These are phyloP conservation scores for Lumbricus terrestris DNA, from an alignment of 2,888 invertebrate species.

Conservation along the genomic window DNA sequence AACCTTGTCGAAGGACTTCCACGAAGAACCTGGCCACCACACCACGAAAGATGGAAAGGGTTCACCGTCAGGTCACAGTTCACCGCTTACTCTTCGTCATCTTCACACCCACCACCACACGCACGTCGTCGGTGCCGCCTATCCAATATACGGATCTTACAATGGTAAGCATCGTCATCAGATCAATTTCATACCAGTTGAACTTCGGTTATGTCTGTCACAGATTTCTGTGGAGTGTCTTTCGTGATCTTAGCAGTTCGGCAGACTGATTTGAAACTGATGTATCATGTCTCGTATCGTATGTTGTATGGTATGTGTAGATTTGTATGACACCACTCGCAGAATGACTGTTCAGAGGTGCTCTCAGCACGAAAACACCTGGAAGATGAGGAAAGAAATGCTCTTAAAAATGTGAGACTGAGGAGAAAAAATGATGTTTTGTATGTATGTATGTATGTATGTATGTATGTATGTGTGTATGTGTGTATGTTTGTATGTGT, in stretches of 20 bases:
- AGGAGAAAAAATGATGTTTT: no score
- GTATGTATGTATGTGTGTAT: no score
- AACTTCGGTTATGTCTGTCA: neutral
- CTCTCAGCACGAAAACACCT: no score
- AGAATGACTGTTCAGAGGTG: no score
- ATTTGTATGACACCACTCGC: no score
- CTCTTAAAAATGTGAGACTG: no score
- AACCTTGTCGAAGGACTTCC: neutral
- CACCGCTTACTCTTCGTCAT: slow-evolving; percentile 89
- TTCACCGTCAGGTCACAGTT: slow-evolving; percentile 50
- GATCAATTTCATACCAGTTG: neutral
- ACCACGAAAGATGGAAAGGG: neutral
- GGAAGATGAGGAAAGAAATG: no score
- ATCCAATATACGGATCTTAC: slow-evolving; percentile 27
- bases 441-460: no score
- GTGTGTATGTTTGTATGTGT: no score
- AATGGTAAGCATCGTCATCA: slow-evolving; percentile 14
- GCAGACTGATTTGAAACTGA: no score
- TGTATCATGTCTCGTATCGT: no score
- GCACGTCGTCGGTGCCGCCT: slow-evolving; percentile 74
- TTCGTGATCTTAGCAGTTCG: neutral
- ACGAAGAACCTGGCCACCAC: slow-evolving; percentile 4
- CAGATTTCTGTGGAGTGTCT: neutral
- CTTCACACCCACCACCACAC: slow-evolving; percentile 96
- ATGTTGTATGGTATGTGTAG: no score